Percentiles rank a stretch among this genome's conserved stretches.
phyloP scores from a whole-genome alignment of 2,797 vertebrate genomes.

The Falco peregrinus region DNA sequence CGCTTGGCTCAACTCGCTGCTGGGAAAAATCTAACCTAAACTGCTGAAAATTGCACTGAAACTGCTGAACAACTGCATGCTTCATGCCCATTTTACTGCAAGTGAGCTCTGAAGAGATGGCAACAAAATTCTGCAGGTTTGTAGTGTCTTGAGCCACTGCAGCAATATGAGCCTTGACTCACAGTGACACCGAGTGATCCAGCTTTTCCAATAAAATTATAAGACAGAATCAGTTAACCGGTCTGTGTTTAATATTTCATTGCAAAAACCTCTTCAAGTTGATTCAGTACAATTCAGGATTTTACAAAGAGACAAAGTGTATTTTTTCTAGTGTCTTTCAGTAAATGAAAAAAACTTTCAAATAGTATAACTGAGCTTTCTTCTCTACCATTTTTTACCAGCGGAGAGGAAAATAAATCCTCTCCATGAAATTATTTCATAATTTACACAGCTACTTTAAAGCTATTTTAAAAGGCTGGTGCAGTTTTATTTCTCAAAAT shows the following conservation, averaged over 20 bases:
- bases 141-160: background rate
- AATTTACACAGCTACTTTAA: background rate
- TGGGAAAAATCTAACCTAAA: background rate
- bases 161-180: background rate
- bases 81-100: background rate
- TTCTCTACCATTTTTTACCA: background rate
- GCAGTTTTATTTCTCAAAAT: background rate
- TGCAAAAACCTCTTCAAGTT: background rate
- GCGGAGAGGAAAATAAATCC: background rate
- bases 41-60: background rate
- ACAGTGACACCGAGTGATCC: background rate
- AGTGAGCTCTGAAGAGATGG: background rate
- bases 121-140: background rate
- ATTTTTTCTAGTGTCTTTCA: background rate
- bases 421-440: background rate
- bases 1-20: background rate
- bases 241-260: background rate
- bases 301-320: background rate
- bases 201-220: background rate
- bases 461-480: background rate
- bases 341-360: background rate
- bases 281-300: rapidly evolving
- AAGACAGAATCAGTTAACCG: background rate
- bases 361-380: background rate
- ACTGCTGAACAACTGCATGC: background rate